Base-by-base conservation (phyloP, 2,797 vertebrate species). In the Falco berigora region DNA sequence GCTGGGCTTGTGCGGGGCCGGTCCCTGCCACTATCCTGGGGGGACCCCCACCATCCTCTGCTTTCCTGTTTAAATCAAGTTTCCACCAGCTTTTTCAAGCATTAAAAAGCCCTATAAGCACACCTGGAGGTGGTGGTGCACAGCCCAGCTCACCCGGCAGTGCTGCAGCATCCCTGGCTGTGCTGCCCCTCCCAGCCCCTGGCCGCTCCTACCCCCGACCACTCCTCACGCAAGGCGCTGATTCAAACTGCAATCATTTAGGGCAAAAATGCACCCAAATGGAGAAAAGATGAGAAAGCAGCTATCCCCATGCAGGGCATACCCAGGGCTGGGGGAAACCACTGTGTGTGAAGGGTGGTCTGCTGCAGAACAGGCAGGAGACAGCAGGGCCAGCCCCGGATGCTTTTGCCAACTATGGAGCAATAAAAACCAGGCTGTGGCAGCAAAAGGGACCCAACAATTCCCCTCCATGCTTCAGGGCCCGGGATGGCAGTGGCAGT, bases 161-260 rank as follows among this genome's bases (percentile, higher is more conserved):
- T 25, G 75, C 18, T 8, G 34, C 12, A 4, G 18, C 59, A 32
- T 25, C 46, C n/a, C 50, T 40, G 55, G 13, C 47, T 68, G 16
- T 0, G 0, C 9, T 52, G 12, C 8, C 10, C 18, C 9, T 6
- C 32, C 49, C 14, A 12, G 12, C 2, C 1, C 10, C 3, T 2
- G 14, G 24, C 46, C 2, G 1, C 44, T 72, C 40, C 79, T 20
- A 9, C 5, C 28, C 27, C 25, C 13, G 18, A 15, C 16, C 40
- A 19, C 16, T 11, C 21, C 8, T 87, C 16, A 5, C 13, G 32
- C 49, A 53, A 64, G 1, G 4, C 0, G 0, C 36, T 36, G 34
- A 30, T 79, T 79, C 30, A 27, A 96, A 68, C 30, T 1, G 4
- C 49, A n/a, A 2, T 72, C 8, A 59, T 86, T 89, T 42, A 50